These are phyloP conservation scores for Luffia ferchaultella DNA, from an alignment of 2,888 invertebrate genomes.

Conservation along the genomic window DNA sequence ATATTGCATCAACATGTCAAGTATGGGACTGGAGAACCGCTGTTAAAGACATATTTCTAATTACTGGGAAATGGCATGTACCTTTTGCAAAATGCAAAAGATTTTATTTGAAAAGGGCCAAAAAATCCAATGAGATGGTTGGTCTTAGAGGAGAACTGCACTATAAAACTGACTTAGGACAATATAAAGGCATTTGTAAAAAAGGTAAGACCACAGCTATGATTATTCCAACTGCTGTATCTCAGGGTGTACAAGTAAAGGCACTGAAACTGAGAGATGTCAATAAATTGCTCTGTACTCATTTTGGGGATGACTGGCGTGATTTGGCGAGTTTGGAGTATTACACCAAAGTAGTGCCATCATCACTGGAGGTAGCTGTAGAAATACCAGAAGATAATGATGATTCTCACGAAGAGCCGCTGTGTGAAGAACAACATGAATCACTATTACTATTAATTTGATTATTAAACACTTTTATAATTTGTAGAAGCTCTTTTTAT, in stretches of 20 bases:
- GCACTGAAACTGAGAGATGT: not conserved
- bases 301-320: not conserved
- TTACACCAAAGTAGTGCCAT: not conserved
- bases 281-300: not conserved
- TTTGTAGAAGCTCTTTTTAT: no score
- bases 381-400: not conserved
- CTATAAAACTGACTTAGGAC: not conserved
- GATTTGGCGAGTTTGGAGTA: not conserved
- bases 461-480: no score
- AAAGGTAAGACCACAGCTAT: not conserved
- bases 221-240: not conserved
- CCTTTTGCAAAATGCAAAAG: not conserved
- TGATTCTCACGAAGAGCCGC: not conserved
- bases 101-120: not conserved
- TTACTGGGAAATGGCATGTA: not conserved
- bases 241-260: not conserved
- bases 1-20: not conserved
- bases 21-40: not conserved
- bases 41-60: not conserved
- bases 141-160: not conserved
- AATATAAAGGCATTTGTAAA: not conserved
- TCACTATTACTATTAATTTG: not conserved
- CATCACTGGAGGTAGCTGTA: not conserved
- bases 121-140: not conserved
- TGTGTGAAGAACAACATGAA: not conserved